Percentiles rank a stretch among this genome's conserved stretches.
Conservation (phyloP, 1,140 invertebrate genomes). For the Whitmania pigra region DNA sequence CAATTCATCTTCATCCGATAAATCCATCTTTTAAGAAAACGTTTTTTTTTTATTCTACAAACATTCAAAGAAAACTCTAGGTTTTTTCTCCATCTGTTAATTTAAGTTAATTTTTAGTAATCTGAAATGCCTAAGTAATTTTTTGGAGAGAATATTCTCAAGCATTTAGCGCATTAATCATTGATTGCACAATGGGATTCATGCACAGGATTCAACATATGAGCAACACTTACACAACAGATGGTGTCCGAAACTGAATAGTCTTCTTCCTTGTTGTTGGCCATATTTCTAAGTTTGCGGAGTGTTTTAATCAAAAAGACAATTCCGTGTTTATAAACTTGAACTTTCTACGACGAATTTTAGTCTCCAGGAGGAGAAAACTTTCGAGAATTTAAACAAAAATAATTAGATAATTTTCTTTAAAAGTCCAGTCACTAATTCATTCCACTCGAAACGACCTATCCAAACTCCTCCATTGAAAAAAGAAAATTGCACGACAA, state of each 20-base stretch:
- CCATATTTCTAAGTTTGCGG: neutral
- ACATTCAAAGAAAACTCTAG: too few relatives aligned
- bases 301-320: too few relatives aligned
- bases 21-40: too few relatives aligned
- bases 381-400: neutral
- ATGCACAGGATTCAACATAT: neutral
- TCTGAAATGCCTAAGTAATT: neutral
- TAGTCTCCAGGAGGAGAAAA: neutral
- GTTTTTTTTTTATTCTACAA: too few relatives aligned
- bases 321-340: neutral
- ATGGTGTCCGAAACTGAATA: conserved; percentile 23
- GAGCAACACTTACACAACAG: conserved; percentile 18
- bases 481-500: too few relatives aligned
- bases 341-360: neutral
- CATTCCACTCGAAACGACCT: neutral
- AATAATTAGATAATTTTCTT: neutral
- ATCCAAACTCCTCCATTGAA: neutral
- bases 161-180: neutral
- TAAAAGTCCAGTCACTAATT: neutral
- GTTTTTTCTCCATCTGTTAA: too few relatives aligned
- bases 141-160: neutral
- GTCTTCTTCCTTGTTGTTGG: conserved; percentile 21
- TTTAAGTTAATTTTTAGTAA: neutral
- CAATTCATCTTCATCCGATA: too few relatives aligned
- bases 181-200: too few relatives aligned